Percentiles rank a stretch among this genome's conserved stretches.
phyloP scores from a whole-genome alignment of 2,888 invertebrate species.

The Eupelmus urozonus region DNA sequence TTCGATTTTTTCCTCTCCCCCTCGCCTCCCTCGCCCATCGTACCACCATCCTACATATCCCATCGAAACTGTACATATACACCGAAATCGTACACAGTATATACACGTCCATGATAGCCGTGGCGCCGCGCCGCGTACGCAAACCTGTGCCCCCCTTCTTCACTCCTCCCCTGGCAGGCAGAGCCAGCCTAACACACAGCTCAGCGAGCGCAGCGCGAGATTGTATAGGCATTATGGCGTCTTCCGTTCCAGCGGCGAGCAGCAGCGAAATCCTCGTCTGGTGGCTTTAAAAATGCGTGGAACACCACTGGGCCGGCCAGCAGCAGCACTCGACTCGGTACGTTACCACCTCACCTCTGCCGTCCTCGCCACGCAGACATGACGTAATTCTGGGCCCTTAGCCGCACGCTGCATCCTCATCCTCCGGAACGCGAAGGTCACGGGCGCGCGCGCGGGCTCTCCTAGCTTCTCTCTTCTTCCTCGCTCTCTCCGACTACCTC shows the following conservation, averaged over 20 bases:
- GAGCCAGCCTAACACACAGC: too few species aligned
- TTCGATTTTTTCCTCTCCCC: background rate
- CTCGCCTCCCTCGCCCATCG: too few species aligned
- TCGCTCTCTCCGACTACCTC: background rate
- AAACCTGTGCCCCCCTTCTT: conserved; percentile 10
- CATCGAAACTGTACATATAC: too few species aligned
- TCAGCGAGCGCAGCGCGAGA: too few species aligned
- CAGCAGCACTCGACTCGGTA: conserved; percentile 37
- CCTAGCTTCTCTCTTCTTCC: background rate
- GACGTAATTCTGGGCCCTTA: conserved; percentile 54
- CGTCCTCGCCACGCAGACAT: conserved; percentile 30
- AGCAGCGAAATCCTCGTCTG: conserved; percentile 16
- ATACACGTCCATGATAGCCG: too few species aligned
- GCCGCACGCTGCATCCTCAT: conserved; percentile 35
- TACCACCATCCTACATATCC: too few species aligned
- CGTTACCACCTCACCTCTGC: conserved; percentile 11
- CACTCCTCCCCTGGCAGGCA: background rate
- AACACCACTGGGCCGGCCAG: conserved; percentile 12
- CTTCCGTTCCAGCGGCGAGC: conserved; percentile 57
- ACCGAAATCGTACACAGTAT: too few species aligned
- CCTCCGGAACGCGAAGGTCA: conserved; percentile 48
- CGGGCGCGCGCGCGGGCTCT: conserved; percentile 38
- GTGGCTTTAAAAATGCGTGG: conserved; percentile 47
- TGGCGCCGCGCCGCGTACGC: conserved; percentile 41
- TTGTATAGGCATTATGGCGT: conserved; percentile 48